Percentiles rank a stretch among this genome's conserved stretches.
Conservation (phyloP, 2,113 vertebrate genomes). For the Psophia crepitans region DNA sequence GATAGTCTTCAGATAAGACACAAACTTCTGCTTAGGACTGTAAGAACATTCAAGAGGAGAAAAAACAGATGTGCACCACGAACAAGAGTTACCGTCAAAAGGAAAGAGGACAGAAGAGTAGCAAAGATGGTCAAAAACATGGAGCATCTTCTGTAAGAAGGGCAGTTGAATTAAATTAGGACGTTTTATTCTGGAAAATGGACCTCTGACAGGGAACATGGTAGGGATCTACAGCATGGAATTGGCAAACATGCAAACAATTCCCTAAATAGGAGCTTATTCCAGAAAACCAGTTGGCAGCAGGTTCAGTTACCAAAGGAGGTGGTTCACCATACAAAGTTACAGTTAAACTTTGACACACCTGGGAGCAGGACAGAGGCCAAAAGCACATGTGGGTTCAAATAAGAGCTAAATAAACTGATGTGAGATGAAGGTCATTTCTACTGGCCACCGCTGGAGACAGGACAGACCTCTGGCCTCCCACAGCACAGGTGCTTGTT, state of each 20-base stretch:
- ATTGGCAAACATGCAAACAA: neutral
- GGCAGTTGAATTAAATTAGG: neutral
- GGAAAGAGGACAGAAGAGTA: neutral
- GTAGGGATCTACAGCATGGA: neutral
- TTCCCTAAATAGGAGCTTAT: neutral
- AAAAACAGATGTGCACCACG: fast-evolving
- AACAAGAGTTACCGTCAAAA: neutral
- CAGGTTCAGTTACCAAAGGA: neutral
- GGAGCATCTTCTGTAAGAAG: neutral
- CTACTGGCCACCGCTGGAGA: neutral
- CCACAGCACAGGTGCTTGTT: neutral
- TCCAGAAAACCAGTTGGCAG: neutral
- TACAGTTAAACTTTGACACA: neutral
- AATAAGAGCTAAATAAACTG: neutral
- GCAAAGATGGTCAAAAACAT: neutral
- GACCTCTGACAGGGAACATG: neutral
- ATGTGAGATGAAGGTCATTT: neutral
- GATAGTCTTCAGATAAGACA: neutral
- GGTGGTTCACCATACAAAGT: neutral
- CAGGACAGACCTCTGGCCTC: neutral
- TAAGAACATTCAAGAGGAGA: neutral
- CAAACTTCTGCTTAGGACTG: neutral
- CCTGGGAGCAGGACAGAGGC: neutral
- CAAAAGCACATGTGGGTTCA: neutral
- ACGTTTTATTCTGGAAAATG: neutral